Conservation (phyloP, 2,113 vertebrate genomes). For the Oenanthe oenanthe region DNA sequence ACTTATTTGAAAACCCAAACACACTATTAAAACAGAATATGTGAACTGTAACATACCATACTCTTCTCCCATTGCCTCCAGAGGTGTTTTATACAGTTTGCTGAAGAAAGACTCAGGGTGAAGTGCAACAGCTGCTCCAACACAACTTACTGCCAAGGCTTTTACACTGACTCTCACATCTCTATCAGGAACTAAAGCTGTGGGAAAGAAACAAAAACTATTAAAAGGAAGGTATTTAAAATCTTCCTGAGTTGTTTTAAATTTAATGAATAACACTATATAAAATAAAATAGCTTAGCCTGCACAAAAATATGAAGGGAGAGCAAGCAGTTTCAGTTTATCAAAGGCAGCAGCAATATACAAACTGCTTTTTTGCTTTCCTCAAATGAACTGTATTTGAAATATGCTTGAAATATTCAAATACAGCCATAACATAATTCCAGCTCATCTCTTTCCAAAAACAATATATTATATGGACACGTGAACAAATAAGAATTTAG, state of each 20-base stretch:
- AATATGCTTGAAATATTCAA: neutral
- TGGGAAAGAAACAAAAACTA: neutral
- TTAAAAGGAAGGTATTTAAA: neutral
- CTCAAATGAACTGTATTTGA: neutral
- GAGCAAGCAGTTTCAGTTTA: neutral
- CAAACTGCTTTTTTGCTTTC: fast-evolving
- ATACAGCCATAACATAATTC: neutral
- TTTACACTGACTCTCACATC: constrained; percentile 97
- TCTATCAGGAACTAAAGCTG: constrained; percentile 91
- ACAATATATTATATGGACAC: neutral
- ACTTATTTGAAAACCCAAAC: neutral
- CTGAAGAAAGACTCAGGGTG: constrained; percentile 94
- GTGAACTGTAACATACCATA: constrained; percentile 74
- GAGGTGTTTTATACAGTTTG: constrained; percentile 86
- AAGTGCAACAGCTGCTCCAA: constrained; percentile 88
- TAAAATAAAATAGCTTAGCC: neutral
- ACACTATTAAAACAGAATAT: neutral
- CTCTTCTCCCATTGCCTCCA: constrained; percentile 76
- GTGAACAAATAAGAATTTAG: neutral
- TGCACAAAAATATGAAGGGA: neutral
- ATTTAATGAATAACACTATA: neutral
- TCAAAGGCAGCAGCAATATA: neutral
- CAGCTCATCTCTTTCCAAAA: neutral
- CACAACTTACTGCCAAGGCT: constrained; percentile 92
- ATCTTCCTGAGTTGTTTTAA: neutral